A percentile compares a stretch with the other conserved stretches of the same genome.
These are phyloP conservation scores for Turritopsis dohrnii DNA, from an alignment of 30 jellyfish, hydroid and myxozoan genomes.

Conservation along the genomic window DNA sequence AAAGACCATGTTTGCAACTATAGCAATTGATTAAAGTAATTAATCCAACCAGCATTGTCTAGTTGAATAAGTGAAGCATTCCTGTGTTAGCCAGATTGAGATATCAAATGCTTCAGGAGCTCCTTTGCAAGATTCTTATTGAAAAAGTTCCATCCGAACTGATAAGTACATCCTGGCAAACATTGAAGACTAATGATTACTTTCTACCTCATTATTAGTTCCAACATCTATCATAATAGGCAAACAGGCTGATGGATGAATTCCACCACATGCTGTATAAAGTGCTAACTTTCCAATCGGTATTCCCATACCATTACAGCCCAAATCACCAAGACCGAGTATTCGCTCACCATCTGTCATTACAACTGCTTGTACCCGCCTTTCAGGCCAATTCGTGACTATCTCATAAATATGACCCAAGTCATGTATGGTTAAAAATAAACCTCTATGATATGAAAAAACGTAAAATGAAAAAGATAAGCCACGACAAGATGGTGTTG, in stretches of 20 bases:
- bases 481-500: background rate
- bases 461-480: no score
- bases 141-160: no score
- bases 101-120: no score
- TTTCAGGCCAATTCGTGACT: conserved; percentile 89
- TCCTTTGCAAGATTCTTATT: no score
- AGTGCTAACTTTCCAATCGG: conserved; percentile 93
- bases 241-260: conserved; percentile 86
- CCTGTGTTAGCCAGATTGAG: no score
- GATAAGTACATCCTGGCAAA: no score
- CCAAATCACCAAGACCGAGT: conserved; percentile 94
- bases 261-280: conserved; percentile 98
- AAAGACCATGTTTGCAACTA: no score
- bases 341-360: conserved; percentile 96
- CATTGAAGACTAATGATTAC: no score
- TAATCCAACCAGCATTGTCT: no score
- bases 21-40: no score
- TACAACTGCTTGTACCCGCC: conserved; percentile 89
- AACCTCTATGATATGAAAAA: conserved; percentile 57
- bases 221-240: conserved; percentile 95
- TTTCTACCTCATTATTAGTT: conserved; percentile 72
- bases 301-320: conserved; percentile 97
- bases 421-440: conserved; percentile 82
- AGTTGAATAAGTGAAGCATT: no score
- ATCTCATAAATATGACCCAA: conserved; percentile 72